Conservation (phyloP, 2,113 vertebrate species). For the Naja naja region DNA sequence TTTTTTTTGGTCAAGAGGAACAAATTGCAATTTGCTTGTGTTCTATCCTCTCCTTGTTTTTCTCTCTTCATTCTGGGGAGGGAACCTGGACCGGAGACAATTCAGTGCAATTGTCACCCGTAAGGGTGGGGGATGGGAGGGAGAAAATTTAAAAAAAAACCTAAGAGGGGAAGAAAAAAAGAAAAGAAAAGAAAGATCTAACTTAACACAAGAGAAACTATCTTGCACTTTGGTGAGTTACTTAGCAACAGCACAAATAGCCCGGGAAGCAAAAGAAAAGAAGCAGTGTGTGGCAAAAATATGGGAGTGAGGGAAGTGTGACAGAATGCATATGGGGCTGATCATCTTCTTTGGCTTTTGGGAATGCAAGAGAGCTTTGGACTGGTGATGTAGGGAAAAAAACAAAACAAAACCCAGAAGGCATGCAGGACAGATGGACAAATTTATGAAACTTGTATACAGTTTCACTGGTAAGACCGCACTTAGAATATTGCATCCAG, state of each 20-base stretch:
- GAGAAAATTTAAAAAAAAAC: neutral
- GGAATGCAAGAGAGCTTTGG: neutral
- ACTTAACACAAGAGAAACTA: constrained; percentile 58
- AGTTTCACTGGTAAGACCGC: too few species aligned
- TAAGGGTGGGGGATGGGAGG: constrained; percentile 12
- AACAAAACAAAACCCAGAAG: too few species aligned
- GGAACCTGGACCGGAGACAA: constrained; percentile 45
- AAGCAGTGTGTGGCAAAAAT: constrained; percentile 30
- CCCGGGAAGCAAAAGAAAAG: constrained; percentile 41
- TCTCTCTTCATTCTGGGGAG: constrained; percentile 43
- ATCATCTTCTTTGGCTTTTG: neutral
- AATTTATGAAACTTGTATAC: neutral
- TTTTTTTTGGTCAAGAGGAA: neutral
- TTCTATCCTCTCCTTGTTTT: neutral
- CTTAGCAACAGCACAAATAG: constrained; percentile 71
- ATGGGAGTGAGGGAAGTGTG: constrained; percentile 19
- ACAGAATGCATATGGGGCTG: constrained; percentile 1
- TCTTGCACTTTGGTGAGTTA: constrained; percentile 62
- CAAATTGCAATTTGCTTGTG: neutral
- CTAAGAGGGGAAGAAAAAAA: neutral
- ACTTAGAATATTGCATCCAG: too few species aligned
- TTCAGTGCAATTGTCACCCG: constrained; percentile 55
- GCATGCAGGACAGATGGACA: too few species aligned
- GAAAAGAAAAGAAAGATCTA: constrained; percentile 36
- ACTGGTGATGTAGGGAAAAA: neutral